These are phyloP conservation scores for Phocoena phocoena DNA, from an alignment of 2,113 vertebrate species.

Conservation along the genomic window DNA sequence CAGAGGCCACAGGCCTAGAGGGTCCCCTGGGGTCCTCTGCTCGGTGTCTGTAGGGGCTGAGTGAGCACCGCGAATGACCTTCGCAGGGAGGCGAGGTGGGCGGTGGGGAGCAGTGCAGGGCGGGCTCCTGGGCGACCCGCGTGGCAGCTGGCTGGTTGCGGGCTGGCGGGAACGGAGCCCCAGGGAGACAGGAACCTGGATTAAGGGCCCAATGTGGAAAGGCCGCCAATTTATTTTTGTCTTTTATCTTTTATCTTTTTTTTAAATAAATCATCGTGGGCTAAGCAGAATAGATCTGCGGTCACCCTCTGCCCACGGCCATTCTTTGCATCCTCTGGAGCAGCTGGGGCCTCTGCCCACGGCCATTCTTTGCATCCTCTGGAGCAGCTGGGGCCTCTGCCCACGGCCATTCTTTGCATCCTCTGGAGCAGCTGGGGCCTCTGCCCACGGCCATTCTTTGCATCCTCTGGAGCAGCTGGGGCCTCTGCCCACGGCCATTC, in stretches of 20 bases:
- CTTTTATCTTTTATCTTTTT: background rate
- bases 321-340: background rate
- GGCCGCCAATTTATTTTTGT: too few species aligned
- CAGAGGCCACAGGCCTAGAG: too few species aligned
- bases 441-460: background rate
- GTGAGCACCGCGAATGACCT: background rate
- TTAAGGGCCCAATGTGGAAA: background rate
- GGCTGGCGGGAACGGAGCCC: background rate
- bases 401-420: background rate
- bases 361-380: background rate
- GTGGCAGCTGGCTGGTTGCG: background rate
- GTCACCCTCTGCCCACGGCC: background rate
- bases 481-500: background rate
- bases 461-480: background rate
- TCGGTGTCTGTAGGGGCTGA: background rate
- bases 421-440: too few species aligned
- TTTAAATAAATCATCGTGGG: background rate
- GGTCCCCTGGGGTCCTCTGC: background rate
- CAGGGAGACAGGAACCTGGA: background rate
- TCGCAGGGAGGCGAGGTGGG: background rate
- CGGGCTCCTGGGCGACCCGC: background rate
- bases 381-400: background rate
- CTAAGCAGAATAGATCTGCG: background rate
- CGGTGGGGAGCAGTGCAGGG: background rate
- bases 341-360: background rate